Evolutionary conservation across 2,797 vertebrate species (phyloP).

Genomic region (Aphelocoma californica): DNA sequence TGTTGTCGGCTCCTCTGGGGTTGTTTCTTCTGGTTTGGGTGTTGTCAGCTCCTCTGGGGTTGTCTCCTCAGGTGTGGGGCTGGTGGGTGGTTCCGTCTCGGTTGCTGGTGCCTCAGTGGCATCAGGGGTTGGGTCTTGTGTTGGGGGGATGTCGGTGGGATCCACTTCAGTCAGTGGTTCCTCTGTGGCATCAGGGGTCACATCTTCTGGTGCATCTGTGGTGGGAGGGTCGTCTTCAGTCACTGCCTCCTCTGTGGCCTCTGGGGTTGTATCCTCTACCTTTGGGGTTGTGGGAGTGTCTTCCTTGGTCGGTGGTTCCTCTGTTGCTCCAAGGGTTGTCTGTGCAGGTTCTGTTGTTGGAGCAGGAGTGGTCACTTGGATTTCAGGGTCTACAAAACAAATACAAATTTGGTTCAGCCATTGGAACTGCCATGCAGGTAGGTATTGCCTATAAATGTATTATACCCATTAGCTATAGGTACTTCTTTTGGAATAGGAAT

Average conservation of each 20-base stretch:
- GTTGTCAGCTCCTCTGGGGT: not conserved
- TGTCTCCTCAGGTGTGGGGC: rapidly evolving
- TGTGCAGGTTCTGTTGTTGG: not conserved
- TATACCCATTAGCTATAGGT: rapidly evolving
- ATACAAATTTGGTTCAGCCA: not conserved
- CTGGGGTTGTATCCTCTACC: rapidly evolving
- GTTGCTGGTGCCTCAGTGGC: rapidly evolving
- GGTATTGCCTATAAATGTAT: not conserved
- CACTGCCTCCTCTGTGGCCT: not conserved
- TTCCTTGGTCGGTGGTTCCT: rapidly evolving
- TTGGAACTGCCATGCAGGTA: not conserved
- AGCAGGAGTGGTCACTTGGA: slow-evolving; percentile 8
- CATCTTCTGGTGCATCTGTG: rapidly evolving
- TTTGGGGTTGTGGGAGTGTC: not conserved
- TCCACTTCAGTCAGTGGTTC: rapidly evolving
- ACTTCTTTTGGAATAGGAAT: not conserved
- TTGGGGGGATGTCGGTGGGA: rapidly evolving
- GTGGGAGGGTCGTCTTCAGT: rapidly evolving
- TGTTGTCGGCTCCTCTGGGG: rapidly evolving
- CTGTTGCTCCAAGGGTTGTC: not conserved
- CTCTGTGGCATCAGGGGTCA: not conserved
- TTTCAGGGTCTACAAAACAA: slow-evolving; percentile 31
- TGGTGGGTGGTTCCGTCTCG: rapidly evolving
- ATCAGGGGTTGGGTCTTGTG: not conserved
- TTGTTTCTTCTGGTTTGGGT: rapidly evolving